Evolutionary conservation across 2,797 vertebrate species (phyloP).

Genomic region (Halcyon smyrnensis): DNA sequence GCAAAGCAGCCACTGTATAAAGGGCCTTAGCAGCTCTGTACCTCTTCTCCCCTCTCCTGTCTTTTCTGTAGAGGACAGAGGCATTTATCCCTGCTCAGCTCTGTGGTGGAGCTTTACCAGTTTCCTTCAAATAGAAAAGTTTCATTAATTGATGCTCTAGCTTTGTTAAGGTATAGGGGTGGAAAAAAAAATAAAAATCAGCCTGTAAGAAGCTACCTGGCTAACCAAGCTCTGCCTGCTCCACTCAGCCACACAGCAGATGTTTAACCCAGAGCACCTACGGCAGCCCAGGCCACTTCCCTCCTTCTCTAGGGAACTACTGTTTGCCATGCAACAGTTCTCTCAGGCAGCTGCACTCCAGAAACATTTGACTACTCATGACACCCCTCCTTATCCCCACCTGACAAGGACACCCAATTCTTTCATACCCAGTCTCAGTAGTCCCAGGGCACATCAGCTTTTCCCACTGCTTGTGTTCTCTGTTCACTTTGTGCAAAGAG

Average conservation of each 20-base stretch:
- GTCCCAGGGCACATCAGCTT: not conserved
- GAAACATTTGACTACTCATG: rapidly evolving
- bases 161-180: not conserved
- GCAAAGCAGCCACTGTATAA: not conserved
- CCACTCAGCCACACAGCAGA: not conserved
- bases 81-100: not conserved
- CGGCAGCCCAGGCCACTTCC: not conserved
- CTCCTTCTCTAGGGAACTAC: not conserved
- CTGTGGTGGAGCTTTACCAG: not conserved
- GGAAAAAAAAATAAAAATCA: too few species aligned
- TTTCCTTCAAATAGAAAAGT: not conserved
- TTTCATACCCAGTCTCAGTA: not conserved
- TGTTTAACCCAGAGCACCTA: not conserved
- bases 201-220: not conserved
- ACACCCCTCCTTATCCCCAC: not conserved
- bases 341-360: not conserved
- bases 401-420: not conserved
- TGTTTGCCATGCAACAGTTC: not conserved
- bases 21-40: not conserved
- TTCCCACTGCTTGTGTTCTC: not conserved
- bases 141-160: not conserved
- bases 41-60: not conserved
- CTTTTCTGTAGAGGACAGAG: not conserved
- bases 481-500: not conserved
- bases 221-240: not conserved